A percentile compares a stretch with the other conserved stretches of the same genome.
Evolutionary conservation across 2,797 vertebrate genomes (phyloP).

Genomic region (Sebastes trivittatus): DNA sequence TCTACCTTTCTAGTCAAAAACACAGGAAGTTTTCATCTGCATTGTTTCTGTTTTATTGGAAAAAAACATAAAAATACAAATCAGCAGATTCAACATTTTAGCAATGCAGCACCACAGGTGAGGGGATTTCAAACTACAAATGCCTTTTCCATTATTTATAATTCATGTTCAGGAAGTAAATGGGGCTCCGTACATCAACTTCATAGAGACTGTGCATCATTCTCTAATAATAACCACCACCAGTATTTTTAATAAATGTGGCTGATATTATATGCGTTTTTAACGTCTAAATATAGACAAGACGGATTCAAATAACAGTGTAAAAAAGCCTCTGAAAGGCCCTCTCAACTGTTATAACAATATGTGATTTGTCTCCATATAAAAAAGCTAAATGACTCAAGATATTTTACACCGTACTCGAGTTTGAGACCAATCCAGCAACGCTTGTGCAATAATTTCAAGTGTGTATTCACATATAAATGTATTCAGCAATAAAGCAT

Average conservation of each 20-base stretch:
- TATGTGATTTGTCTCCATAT: not conserved
- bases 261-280: not conserved
- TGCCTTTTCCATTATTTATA: not conserved
- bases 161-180: constrained; percentile 2
- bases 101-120: not conserved
- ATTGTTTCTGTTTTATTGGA: constrained; percentile 7
- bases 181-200: not conserved
- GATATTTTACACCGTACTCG: not conserved
- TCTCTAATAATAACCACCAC: not conserved
- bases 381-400: constrained; percentile 1
- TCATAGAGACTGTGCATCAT: not conserved
- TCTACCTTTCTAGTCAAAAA: not conserved
- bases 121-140: not conserved
- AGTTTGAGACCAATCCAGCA: constrained; percentile 3
- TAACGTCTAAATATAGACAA: constrained; percentile 27
- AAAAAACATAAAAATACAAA: not conserved
- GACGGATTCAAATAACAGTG: not conserved
- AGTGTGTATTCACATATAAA: constrained; percentile 3
- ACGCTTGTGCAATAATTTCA: constrained; percentile 11
- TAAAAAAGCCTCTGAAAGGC: not conserved
- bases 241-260: not conserved
- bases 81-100: not conserved
- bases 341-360: not conserved
- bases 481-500: constrained; percentile 1
- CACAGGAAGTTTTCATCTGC: not conserved